These are phyloP conservation scores for Telmatherina bonti DNA, from an alignment of 2,797 vertebrate genomes.

Conservation along the genomic window DNA sequence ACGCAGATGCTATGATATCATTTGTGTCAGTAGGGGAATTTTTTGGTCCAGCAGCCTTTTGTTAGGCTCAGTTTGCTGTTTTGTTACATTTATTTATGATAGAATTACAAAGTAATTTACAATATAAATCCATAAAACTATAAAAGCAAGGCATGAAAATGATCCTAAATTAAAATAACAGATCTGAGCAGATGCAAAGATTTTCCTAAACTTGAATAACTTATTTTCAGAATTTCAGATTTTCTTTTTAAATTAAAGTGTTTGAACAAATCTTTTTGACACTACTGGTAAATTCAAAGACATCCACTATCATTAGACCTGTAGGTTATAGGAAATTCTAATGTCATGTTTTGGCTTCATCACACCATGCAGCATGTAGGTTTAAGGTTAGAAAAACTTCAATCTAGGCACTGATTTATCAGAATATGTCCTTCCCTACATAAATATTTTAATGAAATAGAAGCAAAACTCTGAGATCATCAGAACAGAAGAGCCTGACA, in stretches of 20 bases:
- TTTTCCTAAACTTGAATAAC: too few species aligned
- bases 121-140: background rate
- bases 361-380: too few species aligned
- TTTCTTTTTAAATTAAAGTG: too few species aligned
- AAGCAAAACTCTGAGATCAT: slow-evolving; percentile 9
- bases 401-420: background rate
- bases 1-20: background rate
- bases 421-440: background rate
- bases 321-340: background rate
- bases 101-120: background rate
- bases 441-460: background rate
- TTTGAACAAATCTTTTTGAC: background rate
- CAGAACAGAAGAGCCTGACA: slow-evolving; percentile 21
- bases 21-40: background rate
- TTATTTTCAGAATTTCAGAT: too few species aligned
- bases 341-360: background rate
- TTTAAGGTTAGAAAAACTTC: background rate
- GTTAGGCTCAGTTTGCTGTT: background rate
- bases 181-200: too few species aligned
- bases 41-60: background rate
- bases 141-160: background rate
- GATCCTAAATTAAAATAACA: too few species aligned
- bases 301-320: background rate
- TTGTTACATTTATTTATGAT: too few species aligned
- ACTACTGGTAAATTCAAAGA: background rate